Base-by-base conservation (phyloP, 2,888 invertebrate species). In the Caenorhabditis japonica region DNA sequence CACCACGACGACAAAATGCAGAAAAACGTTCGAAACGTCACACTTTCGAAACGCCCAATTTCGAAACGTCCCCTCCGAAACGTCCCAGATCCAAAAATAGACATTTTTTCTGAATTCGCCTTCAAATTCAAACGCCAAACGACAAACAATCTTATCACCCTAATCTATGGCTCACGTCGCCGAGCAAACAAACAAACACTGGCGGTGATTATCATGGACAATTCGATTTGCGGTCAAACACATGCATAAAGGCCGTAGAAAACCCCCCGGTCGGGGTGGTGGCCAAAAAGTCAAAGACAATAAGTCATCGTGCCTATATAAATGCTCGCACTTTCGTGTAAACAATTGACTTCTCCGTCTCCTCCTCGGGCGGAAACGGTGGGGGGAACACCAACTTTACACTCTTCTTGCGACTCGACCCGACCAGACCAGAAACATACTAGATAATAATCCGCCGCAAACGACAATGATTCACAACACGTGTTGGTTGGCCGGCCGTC, bases 141-240 rank as follows among this genome's bases (percentile, higher is more conserved):
- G 55, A n/a, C 10, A 15, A 33, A 55, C 56, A 64, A 56, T 64
- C 55, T 64, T 64, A 64, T 64, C 64, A 64, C 64, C 41, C 47
- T 64, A 64, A 64, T 64, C 64, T 64, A 64, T 64, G 64, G 64
- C 64, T 64, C 64, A 64, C 64, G 64, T 64, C 64, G 64, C 34
- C 49, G 55, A 10, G 34, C 64, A 56, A 64, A 64, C 21, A 64
- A 43, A 56, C n/a, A n/a, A n/a, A n/a, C n/a, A n/a, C n/a, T n/a
- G n/a, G n/a, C n/a, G n/a, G n/a, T n/a, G n/a, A 55, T 64, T 64
- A 64, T 64, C 47, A 64, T 56, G 49, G 13, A n/a, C 30, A 30
- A 7, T 30, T 30, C 30, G 30, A 30, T 10, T 7, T 30, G 30
- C 30, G 30, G 30, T 30, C 7, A 10, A n/a, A n/a, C n/a, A n/a